Conservation (phyloP, 2,113 vertebrate genomes). For the Campylomormyrus numenius region DNA sequence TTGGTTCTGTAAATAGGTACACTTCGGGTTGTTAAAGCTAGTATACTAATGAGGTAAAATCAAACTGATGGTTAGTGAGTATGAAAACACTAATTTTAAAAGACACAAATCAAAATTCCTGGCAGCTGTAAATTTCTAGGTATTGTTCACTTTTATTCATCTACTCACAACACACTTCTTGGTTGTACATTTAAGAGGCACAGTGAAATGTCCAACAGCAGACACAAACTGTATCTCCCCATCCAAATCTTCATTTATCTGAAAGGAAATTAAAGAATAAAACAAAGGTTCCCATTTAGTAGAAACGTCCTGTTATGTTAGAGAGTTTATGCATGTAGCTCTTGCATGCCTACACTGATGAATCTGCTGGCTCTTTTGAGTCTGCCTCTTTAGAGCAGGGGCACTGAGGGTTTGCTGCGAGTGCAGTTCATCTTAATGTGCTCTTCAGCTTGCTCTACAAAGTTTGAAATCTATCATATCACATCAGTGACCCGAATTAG, state of each 20-base stretch:
- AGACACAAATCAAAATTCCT: not conserved
- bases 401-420: not conserved
- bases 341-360: not conserved
- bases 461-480: not conserved
- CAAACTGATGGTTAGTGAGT: not conserved
- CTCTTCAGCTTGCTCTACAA: not conserved
- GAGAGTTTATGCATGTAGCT: not conserved
- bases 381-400: no score
- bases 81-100: not conserved
- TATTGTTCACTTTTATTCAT: not conserved
- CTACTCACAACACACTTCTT: conserved; percentile 80
- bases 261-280: conserved; percentile 23
- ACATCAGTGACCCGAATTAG: not conserved
- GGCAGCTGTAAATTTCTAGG: not conserved
- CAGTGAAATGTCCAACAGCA: conserved; percentile 67
- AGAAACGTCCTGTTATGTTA: not conserved
- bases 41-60: not conserved
- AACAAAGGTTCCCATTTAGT: not conserved
- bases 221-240: conserved; percentile 75
- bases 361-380: not conserved
- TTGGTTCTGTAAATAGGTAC: not conserved
- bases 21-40: not conserved
- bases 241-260: conserved; percentile 78
- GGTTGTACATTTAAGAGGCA: conserved; percentile 72
- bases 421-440: not conserved